A percentile compares a stretch with the other conserved stretches of the same genome.
Evolutionary conservation across 2,113 vertebrate species (phyloP).

Genomic region (Aix galericulata): DNA sequence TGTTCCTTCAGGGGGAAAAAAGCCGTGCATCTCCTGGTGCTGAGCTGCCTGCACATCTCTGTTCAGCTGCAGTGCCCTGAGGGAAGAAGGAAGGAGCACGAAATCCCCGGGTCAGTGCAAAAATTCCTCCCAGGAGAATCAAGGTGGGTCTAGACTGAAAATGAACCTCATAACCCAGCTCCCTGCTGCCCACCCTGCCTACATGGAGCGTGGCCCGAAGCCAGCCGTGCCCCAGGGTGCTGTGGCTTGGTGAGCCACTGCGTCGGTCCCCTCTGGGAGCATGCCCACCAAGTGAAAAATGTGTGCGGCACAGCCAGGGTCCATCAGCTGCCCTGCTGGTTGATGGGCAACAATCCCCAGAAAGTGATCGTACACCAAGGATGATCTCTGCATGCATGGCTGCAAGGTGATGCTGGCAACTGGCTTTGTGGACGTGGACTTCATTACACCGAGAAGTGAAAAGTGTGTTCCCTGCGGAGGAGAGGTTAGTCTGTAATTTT

Average conservation of each 20-base stretch:
- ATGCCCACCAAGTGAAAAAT: neutral
- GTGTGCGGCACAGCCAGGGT: neutral
- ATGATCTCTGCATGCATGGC: neutral
- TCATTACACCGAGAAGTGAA: neutral
- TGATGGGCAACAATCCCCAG: neutral
- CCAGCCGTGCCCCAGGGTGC: neutral
- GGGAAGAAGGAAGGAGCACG: neutral
- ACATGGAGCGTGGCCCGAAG: accelerated
- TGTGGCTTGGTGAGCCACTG: neutral
- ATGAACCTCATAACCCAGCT: neutral
- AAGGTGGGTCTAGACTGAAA: no score
- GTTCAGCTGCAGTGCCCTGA: neutral
- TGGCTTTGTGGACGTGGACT: neutral
- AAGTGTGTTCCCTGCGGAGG: neutral
- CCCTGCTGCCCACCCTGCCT: neutral
- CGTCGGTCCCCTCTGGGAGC: neutral
- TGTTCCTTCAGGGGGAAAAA: neutral
- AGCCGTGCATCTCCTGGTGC: neutral
- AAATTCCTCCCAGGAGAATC: neutral
- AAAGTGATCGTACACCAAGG: neutral
- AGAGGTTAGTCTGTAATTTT: neutral
- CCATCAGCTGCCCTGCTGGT: neutral
- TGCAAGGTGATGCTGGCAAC: neutral
- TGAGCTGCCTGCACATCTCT: neutral
- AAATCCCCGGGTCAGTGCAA: neutral